Percentiles rank a stretch among this genome's conserved stretches.
These are phyloP conservation scores for Drosophila parvula DNA, from an alignment of 1,140 invertebrate species.

Conservation along the genomic window DNA sequence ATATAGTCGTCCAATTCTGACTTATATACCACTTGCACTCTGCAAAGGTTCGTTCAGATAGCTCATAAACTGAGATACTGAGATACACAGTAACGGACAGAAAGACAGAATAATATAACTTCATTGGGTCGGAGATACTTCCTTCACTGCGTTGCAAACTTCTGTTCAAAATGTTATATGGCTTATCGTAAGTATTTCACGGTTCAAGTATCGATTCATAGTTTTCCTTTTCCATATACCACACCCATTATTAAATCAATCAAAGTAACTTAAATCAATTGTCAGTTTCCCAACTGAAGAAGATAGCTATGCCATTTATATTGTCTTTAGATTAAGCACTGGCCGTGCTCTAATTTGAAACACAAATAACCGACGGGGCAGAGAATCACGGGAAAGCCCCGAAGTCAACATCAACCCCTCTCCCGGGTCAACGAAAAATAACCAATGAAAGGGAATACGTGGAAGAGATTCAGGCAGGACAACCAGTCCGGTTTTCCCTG, in stretches of 20 bases:
- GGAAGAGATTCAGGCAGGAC: conserved; percentile 26
- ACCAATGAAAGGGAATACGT: conserved; percentile 68
- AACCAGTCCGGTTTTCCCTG: conserved; percentile 28
- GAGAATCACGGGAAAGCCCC: conserved; percentile 6
- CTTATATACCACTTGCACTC: too few relatives aligned
- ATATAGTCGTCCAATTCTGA: too few relatives aligned
- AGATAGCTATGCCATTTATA: conserved; percentile 38
- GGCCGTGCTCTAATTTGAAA: conserved; percentile 59
- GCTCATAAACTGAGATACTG: too few relatives aligned
- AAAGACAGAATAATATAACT: too few relatives aligned
- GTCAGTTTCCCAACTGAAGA: not conserved
- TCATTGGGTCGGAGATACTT: too few relatives aligned
- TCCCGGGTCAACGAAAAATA: conserved; percentile 17
- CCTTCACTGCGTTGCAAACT: too few relatives aligned
- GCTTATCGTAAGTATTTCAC: too few relatives aligned
- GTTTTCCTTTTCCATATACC: too few relatives aligned
- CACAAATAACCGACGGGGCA: conserved; percentile 59
- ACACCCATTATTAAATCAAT: conserved; percentile 1
- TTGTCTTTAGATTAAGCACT: conserved; percentile 59
- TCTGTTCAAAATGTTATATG: too few relatives aligned
- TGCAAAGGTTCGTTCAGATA: too few relatives aligned
- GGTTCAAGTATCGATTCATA: too few relatives aligned
- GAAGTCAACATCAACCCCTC: conserved; percentile 10
- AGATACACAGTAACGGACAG: too few relatives aligned
- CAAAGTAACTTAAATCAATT: conserved; percentile 14